Evolutionary conservation across 2,113 vertebrate genomes (phyloP).

Genomic region (Pluvianellus socialis): DNA sequence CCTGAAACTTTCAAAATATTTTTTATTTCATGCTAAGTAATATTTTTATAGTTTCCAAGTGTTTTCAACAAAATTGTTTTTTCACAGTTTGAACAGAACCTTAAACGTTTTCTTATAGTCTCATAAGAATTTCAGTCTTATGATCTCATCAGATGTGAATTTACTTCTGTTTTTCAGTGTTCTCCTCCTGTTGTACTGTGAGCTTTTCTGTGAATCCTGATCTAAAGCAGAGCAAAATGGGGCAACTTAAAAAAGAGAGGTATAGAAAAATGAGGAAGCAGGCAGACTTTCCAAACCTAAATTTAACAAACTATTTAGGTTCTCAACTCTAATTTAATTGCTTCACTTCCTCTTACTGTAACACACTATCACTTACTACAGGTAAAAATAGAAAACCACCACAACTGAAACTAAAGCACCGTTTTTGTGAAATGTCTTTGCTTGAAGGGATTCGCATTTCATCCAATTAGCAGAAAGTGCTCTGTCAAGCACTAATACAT

Average conservation of each 20-base stretch:
- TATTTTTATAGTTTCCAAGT: neutral
- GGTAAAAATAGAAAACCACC: neutral
- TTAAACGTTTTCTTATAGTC: neutral
- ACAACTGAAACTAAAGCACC: neutral
- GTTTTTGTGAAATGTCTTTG: neutral
- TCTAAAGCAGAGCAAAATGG: neutral
- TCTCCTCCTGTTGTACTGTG: neutral
- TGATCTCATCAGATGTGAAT: neutral
- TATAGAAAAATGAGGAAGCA: neutral
- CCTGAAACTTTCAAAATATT: neutral
- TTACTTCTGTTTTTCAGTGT: neutral
- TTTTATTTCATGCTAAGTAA: neutral
- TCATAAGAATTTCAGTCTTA: neutral
- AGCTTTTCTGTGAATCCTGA: neutral
- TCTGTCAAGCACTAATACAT: neutral
- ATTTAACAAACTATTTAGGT: neutral
- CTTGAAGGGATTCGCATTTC: neutral
- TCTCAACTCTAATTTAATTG: neutral
- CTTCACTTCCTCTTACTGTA: neutral
- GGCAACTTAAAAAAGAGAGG: neutral
- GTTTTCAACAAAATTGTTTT: neutral
- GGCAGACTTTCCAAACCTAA: neutral
- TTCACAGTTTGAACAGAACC: neutral
- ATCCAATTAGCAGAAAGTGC: neutral
- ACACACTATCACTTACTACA: neutral